These are phyloP conservation scores for Lutjanus erythropterus DNA, from an alignment of 2,113 vertebrate genomes.

Conservation along the genomic window DNA sequence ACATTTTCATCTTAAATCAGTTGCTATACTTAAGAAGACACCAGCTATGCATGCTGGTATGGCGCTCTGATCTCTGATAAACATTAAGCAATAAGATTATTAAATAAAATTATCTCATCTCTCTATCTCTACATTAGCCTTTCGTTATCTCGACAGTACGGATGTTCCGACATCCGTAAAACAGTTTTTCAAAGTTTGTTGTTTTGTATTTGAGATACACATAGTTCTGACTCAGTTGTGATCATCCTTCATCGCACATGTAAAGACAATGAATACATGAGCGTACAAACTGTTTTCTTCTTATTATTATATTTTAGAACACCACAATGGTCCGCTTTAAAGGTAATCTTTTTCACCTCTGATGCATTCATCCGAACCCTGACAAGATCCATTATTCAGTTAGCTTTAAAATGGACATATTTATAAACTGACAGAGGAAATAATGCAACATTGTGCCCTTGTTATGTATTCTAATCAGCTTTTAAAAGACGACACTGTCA, in stretches of 20 bases:
- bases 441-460: constrained; percentile 62
- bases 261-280: not conserved
- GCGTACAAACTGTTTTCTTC: not conserved
- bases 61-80: too few species aligned
- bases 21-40: too few species aligned
- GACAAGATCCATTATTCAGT: constrained; percentile 47
- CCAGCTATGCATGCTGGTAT: too few species aligned
- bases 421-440: constrained; percentile 51
- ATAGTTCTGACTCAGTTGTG: not conserved
- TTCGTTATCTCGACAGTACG: too few species aligned
- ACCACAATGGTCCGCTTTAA: not conserved
- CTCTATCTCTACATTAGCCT: too few species aligned
- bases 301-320: not conserved
- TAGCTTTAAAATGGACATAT: constrained; percentile 44
- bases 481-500: constrained; percentile 63
- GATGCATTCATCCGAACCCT: not conserved
- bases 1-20: too few species aligned
- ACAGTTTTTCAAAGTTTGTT: not conserved
- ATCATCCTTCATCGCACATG: not conserved
- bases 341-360: constrained; percentile 13
- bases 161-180: too few species aligned
- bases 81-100: too few species aligned
- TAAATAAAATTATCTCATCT: too few species aligned
- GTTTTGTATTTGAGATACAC: not conserved
- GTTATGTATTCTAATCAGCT: constrained; percentile 74